phyloP scores from a whole-genome alignment of 2,113 vertebrate species.

The Micromys minutus region DNA sequence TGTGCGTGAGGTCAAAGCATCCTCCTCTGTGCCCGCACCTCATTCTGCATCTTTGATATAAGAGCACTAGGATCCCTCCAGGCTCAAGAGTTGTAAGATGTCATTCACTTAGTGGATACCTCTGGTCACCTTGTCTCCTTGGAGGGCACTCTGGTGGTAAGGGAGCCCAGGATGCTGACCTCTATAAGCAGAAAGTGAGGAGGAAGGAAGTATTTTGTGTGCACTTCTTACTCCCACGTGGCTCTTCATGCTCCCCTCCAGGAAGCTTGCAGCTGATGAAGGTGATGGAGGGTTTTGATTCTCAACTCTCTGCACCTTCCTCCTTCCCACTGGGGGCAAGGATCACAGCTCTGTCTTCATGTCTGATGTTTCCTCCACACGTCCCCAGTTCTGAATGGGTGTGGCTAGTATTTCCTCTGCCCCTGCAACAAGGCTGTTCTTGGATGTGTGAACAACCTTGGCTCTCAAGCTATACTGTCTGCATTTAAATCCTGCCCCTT shows the following conservation, averaged over 20 bases:
- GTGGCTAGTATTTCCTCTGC: background rate
- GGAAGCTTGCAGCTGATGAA: background rate
- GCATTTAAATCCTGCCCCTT: background rate
- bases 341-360: background rate
- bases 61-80: background rate
- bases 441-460: background rate
- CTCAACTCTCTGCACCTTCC: too few relatives aligned
- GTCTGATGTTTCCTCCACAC: background rate
- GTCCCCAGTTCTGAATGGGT: background rate
- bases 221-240: background rate
- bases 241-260: background rate
- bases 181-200: background rate
- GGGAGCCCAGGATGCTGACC: background rate
- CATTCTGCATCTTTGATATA: background rate
- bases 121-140: too few relatives aligned
- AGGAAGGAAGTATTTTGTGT: background rate
- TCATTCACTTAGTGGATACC: background rate
- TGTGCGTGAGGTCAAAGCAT: background rate
- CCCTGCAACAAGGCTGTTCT: background rate
- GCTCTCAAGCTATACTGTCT: background rate
- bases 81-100: background rate
- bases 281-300: background rate
- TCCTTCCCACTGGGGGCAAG: accelerated
- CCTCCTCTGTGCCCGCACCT: background rate
- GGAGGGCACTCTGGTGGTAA: background rate